phyloP scores from a whole-genome alignment of 2,888 invertebrate genomes.

The Terebella lapidaria region DNA sequence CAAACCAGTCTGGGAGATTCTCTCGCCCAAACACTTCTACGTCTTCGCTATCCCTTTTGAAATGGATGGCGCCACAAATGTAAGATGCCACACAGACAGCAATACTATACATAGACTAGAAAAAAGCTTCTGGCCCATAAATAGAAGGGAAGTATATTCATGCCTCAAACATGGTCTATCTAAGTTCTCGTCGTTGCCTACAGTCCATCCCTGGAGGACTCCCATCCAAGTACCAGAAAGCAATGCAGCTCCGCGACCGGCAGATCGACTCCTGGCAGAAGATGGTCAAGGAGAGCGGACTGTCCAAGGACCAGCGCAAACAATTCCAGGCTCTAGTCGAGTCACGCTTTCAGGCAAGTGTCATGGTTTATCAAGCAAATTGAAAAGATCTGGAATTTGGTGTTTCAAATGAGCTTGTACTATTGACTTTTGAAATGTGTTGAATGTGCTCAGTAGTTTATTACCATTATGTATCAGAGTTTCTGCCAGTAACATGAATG shows the following conservation, averaged over 20 bases:
- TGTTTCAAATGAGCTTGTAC: not conserved
- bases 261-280: constrained; percentile 49
- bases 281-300: constrained; percentile 44
- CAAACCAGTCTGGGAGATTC: constrained; percentile 42
- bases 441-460: too few species aligned
- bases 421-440: not conserved
- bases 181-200: not conserved
- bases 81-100: too few species aligned
- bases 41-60: constrained; percentile 50
- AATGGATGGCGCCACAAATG: constrained; percentile 40
- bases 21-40: constrained; percentile 44
- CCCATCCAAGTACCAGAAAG: constrained; percentile 42
- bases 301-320: constrained; percentile 41
- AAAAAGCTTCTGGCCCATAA: too few species aligned
- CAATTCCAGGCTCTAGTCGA: constrained; percentile 50
- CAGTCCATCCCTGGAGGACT: constrained; percentile 44
- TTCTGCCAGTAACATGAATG: too few species aligned
- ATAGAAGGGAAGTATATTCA: not conserved
- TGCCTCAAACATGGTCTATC: too few species aligned
- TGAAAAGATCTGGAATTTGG: not conserved
- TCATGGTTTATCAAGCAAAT: too few species aligned
- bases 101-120: too few species aligned
- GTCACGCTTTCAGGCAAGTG: constrained; percentile 39
- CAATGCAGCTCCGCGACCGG: constrained; percentile 36
- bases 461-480: too few species aligned